phyloP scores from a whole-genome alignment of 1,140 invertebrate genomes.

The Papilio glaucus region DNA sequence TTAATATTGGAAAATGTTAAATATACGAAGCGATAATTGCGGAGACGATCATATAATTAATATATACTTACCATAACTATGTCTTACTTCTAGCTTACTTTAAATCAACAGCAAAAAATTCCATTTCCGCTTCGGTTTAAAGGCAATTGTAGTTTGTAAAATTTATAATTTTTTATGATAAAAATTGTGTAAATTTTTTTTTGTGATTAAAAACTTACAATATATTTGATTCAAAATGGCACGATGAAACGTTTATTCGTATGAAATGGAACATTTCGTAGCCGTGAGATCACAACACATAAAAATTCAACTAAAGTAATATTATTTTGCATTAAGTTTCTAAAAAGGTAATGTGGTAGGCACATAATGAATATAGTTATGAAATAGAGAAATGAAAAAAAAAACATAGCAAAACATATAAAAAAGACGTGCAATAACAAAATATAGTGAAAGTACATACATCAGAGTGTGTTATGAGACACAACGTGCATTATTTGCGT shows the following conservation, averaged over 20 bases:
- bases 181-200: neutral
- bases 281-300: neutral
- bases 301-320: neutral
- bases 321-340: neutral
- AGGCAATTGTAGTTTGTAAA: neutral
- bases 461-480: conserved; percentile 71
- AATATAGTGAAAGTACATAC: conserved; percentile 70
- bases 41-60: neutral
- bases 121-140: neutral
- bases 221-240: too few relatives aligned
- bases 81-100: too few relatives aligned
- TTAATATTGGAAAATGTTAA: too few relatives aligned
- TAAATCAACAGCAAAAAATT: neutral
- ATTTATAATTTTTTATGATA: neutral
- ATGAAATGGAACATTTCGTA: too few relatives aligned
- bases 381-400: neutral
- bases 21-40: neutral
- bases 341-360: neutral
- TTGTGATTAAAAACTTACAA: neutral
- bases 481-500: conserved; percentile 70
- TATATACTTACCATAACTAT: neutral
- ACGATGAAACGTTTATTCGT: too few relatives aligned
- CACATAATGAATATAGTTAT: neutral
- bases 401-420: conserved; percentile 40
- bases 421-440: conserved; percentile 60